Conservation (phyloP, 2,888 invertebrate genomes). For the Ophion ventricosus region DNA sequence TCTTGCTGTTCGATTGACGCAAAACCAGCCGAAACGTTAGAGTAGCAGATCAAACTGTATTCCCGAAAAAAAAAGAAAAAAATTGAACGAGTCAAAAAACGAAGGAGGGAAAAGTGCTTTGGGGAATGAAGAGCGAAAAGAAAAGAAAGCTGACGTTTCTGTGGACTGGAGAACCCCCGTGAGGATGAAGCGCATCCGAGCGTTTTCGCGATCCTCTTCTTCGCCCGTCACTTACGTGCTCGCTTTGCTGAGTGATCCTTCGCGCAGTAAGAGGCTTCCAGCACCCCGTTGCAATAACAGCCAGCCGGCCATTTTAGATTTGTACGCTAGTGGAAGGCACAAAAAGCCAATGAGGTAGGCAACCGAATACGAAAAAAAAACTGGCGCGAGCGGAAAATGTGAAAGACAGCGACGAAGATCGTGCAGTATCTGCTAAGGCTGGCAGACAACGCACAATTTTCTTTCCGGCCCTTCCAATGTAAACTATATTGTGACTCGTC, state of each 20-base stretch:
- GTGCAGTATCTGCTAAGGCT: background rate
- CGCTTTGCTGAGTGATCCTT: constrained; percentile 65
- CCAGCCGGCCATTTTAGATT: constrained; percentile 60
- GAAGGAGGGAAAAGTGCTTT: constrained; percentile 14
- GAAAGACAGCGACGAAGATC: background rate
- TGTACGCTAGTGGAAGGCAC: constrained; percentile 37
- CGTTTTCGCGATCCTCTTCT: constrained; percentile 54
- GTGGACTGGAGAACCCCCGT: constrained; percentile 51
- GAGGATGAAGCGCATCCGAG: constrained; percentile 55
- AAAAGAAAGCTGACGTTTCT: constrained; percentile 43
- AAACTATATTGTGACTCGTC: background rate
- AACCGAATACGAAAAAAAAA: constrained; percentile 37
- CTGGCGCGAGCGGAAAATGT: constrained; percentile 1
- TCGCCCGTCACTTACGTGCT: constrained; percentile 68
- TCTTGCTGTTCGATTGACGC: background rate
- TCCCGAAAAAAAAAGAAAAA: background rate
- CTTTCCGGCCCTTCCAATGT: background rate
- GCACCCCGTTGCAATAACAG: constrained; percentile 40
- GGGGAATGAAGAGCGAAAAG: constrained; percentile 32
- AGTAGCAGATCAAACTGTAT: background rate
- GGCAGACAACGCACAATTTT: background rate
- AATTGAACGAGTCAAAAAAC: constrained; percentile 32
- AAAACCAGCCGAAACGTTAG: background rate
- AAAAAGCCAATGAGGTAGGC: constrained; percentile 46
- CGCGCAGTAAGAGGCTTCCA: constrained; percentile 38